Base-by-base conservation (phyloP, 2,113 vertebrate species). In the Otocyon megalotis region DNA sequence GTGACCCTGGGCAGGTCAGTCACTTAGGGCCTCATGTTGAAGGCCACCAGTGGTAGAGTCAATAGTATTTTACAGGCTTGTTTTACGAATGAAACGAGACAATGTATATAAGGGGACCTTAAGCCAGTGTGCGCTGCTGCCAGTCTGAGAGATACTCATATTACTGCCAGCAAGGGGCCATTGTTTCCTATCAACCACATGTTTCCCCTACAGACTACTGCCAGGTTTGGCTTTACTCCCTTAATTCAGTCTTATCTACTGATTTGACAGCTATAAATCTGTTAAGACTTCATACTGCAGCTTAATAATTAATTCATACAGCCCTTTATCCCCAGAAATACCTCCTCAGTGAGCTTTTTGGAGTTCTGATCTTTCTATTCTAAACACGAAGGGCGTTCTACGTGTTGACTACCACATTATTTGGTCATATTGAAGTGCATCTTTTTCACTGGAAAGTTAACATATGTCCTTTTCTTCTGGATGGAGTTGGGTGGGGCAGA, bases 1-100 rank as follows among this genome's bases (percentile, higher is more conserved):
- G 32, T 28, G 20, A 19, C 53, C 43, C 54, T 77, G 24, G 60
- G 32, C 69, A 32, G 35, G 32, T 50, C 77, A 63, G 32, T 50
- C 77, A 63, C 48, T 9, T 22, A 48, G 53, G 92, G 62, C 35
- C 56, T 22, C 53, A 4, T 69, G 53, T 62, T 65, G 15, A 54
- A 79, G 13, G 30, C 11, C 53, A 32, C 28, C 24, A 22, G 3
- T 8, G 24, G 60, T 30, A 62, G 69, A 82, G 56, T 53, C 20
- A 4, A 63, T 60, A 43, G 32, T 48, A 13, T 80, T 50, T 93
- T 93, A 26, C 3, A 80, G 67, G 11, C 19, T 88, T 50, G 30
- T 90, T 93, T 72, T 84, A 79, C 72, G 54, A 65, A 62, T 53
- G 56, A 92, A 94, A 58, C 62, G 43, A 79, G n/a, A 76, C 28